Evolutionary conservation across 2,113 vertebrate genomes (phyloP).

Genomic region (Scytalopus superciliaris): DNA sequence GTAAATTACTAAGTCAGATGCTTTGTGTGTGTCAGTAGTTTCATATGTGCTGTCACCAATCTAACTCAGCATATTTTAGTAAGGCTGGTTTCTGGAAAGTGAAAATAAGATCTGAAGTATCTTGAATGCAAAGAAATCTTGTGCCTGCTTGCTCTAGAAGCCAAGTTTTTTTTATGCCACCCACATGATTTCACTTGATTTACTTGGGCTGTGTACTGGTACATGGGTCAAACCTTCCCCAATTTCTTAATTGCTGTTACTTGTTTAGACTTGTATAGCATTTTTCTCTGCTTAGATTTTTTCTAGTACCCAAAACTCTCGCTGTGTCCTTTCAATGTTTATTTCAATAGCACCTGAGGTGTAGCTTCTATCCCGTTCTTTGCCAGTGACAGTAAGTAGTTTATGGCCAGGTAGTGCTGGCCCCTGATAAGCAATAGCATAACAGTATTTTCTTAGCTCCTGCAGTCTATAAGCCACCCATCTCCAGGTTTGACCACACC

Average conservation of each 20-base stretch:
- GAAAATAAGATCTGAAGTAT: not conserved
- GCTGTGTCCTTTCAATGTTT: not conserved
- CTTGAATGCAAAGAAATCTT: not conserved
- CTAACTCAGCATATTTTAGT: not conserved
- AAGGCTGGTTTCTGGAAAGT: not conserved
- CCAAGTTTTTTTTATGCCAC: not conserved
- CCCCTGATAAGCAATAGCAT: not conserved
- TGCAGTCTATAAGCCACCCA: not conserved
- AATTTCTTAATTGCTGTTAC: not conserved
- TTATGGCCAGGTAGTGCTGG: not conserved
- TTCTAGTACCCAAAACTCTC: not conserved
- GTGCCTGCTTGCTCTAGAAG: not conserved
- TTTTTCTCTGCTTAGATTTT: not conserved
- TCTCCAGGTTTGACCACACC: not conserved
- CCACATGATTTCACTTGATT: not conserved
- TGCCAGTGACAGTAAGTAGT: not conserved
- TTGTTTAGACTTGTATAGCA: not conserved
- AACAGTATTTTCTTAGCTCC: not conserved
- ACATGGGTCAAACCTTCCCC: not conserved
- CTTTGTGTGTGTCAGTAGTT: not conserved
- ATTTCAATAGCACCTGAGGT: not conserved
- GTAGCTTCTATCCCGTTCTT: not conserved
- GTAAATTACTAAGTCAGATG: not conserved
- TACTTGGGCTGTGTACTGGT: not conserved
- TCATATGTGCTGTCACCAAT: not conserved